Conservation (phyloP, 1,140 invertebrate genomes). For the Aethina tumida region DNA sequence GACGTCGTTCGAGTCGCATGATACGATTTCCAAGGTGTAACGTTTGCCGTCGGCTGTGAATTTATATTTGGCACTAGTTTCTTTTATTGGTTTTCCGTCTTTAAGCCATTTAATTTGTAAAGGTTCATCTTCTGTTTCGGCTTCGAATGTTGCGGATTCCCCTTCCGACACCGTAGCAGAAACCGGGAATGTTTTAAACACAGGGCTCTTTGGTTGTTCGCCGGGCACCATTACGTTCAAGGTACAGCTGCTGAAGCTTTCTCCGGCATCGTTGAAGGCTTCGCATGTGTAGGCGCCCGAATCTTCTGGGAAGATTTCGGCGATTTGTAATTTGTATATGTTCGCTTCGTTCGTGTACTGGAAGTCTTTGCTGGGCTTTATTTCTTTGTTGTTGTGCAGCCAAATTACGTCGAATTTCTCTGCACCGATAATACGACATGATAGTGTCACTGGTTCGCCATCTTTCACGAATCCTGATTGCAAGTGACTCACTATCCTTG, state of each 20-base stretch:
- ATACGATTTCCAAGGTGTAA: slow-evolving; percentile 65
- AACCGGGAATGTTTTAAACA: slow-evolving; percentile 80
- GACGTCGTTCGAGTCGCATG: slow-evolving; percentile 66
- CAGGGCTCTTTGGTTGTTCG: slow-evolving; percentile 71
- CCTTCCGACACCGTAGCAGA: slow-evolving; percentile 77
- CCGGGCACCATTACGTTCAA: slow-evolving; percentile 78
- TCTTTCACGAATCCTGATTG: slow-evolving; percentile 72
- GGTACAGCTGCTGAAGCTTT: slow-evolving; percentile 85
- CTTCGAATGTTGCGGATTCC: slow-evolving; percentile 69
- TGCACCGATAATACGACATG: slow-evolving; percentile 77
- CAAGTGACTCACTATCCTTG: slow-evolving; percentile 75
- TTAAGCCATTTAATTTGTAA: slow-evolving; percentile 73
- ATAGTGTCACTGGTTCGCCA: slow-evolving; percentile 74
- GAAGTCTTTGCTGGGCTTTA: slow-evolving; percentile 94
- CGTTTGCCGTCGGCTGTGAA: slow-evolving; percentile 72
- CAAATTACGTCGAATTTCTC: slow-evolving; percentile 87
- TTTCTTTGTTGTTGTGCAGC: slow-evolving; percentile 94
- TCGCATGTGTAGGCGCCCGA: slow-evolving; percentile 91
- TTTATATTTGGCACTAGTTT: slow-evolving; percentile 63
- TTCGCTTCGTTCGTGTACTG: slow-evolving; percentile 84
- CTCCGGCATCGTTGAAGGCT: slow-evolving; percentile 89
- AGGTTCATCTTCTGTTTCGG: slow-evolving; percentile 59
- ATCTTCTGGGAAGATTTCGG: slow-evolving; percentile 92
- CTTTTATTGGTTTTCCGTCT: slow-evolving; percentile 72
- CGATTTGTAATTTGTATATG: slow-evolving; percentile 80